Conservation (phyloP, 2,888 invertebrate genomes). For the Alentia gelatinosa region DNA sequence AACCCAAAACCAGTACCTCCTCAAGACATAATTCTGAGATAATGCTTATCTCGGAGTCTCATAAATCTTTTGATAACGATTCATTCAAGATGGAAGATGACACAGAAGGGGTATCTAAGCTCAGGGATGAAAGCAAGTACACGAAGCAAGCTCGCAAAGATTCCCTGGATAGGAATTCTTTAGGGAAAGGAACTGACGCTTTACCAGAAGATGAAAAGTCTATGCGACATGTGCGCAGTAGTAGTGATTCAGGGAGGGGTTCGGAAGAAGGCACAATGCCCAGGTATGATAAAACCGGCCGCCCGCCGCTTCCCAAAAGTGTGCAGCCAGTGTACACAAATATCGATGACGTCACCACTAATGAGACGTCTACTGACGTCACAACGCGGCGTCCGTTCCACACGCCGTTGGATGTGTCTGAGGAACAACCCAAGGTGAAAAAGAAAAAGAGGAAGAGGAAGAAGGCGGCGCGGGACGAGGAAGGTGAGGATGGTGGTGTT, state of each 20-base stretch:
- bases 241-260: slow-evolving; percentile 37
- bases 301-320: neutral
- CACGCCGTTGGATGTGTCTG: neutral
- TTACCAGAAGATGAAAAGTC: neutral
- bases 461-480: neutral
- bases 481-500: neutral
- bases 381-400: neutral
- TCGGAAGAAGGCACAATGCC: slow-evolving; percentile 37
- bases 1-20: neutral
- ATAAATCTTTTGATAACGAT: neutral
- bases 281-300: neutral
- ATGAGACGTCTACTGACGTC: slow-evolving; percentile 23
- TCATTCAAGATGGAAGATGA: neutral
- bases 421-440: slow-evolving; percentile 3
- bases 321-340: neutral
- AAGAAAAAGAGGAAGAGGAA: slow-evolving; percentile 4
- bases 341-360: neutral
- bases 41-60: neutral
- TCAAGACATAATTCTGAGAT: slow-evolving; percentile 29
- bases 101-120: neutral
- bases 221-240: neutral
- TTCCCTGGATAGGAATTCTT: neutral
- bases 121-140: neutral
- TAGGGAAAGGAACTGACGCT: neutral
- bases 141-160: neutral